A percentile compares a stretch with the other conserved stretches of the same genome.
Conservation (phyloP, 2,888 invertebrate genomes). For the Macaria notata region DNA sequence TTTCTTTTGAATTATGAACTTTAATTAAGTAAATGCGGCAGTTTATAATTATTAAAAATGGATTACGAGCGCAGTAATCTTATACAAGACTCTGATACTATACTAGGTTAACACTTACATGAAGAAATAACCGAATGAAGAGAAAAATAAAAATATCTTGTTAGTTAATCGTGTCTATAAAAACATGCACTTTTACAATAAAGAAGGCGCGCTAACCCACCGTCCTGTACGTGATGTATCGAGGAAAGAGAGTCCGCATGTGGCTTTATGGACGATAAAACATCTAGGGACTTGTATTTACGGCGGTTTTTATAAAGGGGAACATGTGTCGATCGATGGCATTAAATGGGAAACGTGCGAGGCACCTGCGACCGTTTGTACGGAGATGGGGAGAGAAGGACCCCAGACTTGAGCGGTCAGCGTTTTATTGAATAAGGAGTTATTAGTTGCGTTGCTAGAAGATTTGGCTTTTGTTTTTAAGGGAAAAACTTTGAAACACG, state of each 20-base stretch:
- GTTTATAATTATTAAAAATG: no score
- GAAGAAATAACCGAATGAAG: no score
- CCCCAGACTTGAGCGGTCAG: constrained; percentile 6
- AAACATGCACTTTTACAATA: constrained; percentile 36
- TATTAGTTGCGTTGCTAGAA: no score
- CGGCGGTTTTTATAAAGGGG: constrained; percentile 59
- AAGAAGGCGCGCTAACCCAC: constrained; percentile 25
- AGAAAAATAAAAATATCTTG: no score
- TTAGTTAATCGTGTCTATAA: no score
- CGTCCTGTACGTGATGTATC: constrained; percentile 63
- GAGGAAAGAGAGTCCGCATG: constrained; percentile 60
- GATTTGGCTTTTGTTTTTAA: no score
- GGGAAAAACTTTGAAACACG: no score
- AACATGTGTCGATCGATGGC: constrained; percentile 58
- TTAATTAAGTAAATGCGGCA: no score
- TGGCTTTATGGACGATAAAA: constrained; percentile 75
- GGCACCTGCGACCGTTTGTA: constrained; percentile 47
- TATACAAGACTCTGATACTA: no score
- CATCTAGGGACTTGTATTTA: constrained; percentile 71
- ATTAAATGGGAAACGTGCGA: constrained; percentile 55
- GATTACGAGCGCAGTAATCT: no score
- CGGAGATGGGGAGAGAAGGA: constrained; percentile 16
- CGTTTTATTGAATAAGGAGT: neutral
- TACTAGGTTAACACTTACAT: no score
- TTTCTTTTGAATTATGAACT: no score